These are phyloP conservation scores for Limonius californicus DNA, from an alignment of 1,140 invertebrate species.

Conservation along the genomic window DNA sequence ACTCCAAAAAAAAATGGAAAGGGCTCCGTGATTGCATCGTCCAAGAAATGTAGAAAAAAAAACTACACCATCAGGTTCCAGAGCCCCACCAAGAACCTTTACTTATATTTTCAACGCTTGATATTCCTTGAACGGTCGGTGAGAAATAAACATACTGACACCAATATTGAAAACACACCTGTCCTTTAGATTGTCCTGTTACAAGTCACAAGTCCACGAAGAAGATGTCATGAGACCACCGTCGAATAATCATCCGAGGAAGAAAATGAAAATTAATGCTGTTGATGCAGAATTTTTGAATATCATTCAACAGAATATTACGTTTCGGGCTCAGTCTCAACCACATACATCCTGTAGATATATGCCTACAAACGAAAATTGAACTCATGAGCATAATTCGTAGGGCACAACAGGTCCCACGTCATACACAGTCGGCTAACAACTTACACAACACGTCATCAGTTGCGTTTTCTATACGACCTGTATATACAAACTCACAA, in stretches of 20 bases:
- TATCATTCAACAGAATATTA: background rate
- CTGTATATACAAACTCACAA: background rate
- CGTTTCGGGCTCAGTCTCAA: background rate
- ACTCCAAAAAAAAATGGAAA: background rate
- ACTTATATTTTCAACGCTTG: background rate
- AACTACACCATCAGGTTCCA: background rate
- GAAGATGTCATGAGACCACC: background rate
- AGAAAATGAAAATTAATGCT: background rate
- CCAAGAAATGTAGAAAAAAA: background rate
- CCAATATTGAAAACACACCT: background rate
- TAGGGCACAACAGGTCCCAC: background rate
- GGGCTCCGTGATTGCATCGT: background rate
- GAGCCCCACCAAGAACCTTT: background rate
- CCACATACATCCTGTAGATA: background rate
- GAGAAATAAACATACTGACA: background rate
- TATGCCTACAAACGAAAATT: background rate
- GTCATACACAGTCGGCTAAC: background rate
- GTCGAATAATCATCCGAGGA: background rate
- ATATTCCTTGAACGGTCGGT: background rate
- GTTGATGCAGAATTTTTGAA: background rate
- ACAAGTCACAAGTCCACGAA: background rate
- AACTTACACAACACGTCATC: background rate
- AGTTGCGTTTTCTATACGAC: background rate
- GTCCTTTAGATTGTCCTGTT: background rate
- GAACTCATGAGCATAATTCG: background rate